These are phyloP conservation scores for Pollenia labialis DNA, from an alignment of 2,888 invertebrate genomes.

Conservation along the genomic window DNA sequence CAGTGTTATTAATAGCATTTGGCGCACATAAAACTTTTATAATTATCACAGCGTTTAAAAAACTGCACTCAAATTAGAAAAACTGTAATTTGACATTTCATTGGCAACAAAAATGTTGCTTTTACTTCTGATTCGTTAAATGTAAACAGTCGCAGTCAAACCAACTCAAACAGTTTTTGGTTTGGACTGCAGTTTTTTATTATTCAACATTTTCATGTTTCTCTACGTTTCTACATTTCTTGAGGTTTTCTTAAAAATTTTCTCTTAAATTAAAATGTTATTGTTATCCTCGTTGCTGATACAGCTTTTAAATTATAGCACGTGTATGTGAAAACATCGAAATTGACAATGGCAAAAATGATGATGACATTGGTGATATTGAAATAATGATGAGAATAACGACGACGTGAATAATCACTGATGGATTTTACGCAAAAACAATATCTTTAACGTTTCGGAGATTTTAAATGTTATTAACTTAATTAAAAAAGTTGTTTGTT, in stretches of 20 bases:
- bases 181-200: too few relatives aligned
- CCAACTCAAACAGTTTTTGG: too few relatives aligned
- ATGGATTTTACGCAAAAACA: not conserved
- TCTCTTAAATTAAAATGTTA: not conserved
- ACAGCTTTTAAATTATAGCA: constrained; percentile 33
- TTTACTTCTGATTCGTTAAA: too few relatives aligned
- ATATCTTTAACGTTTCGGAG: constrained; percentile 35
- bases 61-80: too few relatives aligned
- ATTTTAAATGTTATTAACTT: constrained; percentile 62
- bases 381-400: not conserved
- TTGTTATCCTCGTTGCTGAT: not conserved
- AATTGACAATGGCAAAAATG: constrained; percentile 19
- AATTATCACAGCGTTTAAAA: too few relatives aligned
- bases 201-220: too few relatives aligned
- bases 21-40: not conserved
- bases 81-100: too few relatives aligned
- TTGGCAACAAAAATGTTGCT: too few relatives aligned
- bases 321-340: constrained; percentile 23
- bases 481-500: constrained; percentile 59
- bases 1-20: constrained; percentile 23
- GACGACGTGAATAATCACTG: not conserved
- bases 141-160: too few relatives aligned
- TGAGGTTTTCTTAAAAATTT: constrained; percentile 8
- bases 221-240: not conserved
- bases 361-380: constrained; percentile 1